phyloP scores from a whole-genome alignment of 2,888 invertebrate genomes.

The Erebia epiphron region DNA sequence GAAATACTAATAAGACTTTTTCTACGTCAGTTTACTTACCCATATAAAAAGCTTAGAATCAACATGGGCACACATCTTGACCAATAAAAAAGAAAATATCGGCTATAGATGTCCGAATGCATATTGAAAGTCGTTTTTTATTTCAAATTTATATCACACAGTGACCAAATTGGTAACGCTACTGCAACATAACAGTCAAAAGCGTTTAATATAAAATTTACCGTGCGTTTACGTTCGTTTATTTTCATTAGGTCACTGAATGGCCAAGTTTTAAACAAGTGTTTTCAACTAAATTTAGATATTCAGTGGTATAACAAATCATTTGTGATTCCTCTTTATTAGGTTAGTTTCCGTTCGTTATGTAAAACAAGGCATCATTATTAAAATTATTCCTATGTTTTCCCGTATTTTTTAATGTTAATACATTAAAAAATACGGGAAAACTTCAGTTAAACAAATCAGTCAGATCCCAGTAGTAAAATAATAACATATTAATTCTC shows the following conservation, averaged over 20 bases:
- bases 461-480: not conserved
- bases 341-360: not conserved
- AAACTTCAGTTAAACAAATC: no score
- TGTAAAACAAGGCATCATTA: not conserved
- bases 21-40: not conserved
- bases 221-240: not conserved
- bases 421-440: no score
- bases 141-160: conserved; percentile 37
- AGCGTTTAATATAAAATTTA: conserved; percentile 18
- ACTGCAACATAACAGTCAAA: conserved; percentile 24
- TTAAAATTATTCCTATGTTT: not conserved
- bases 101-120: conserved; percentile 41
- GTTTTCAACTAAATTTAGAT: conserved; percentile 12
- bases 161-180: conserved; percentile 30
- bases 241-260: conserved; percentile 7
- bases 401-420: not conserved
- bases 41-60: conserved; percentile 24
- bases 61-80: conserved; percentile 35
- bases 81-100: conserved; percentile 42
- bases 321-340: not conserved
- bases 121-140: conserved; percentile 37
- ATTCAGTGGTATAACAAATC: not conserved
- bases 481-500: not conserved
- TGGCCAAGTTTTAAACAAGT: no score
- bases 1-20: conserved; percentile 8